Evolutionary conservation across 2,797 vertebrate species (phyloP), one percentile per base, ranked within the genome.

Genomic region (Varecia variegata): DNA sequence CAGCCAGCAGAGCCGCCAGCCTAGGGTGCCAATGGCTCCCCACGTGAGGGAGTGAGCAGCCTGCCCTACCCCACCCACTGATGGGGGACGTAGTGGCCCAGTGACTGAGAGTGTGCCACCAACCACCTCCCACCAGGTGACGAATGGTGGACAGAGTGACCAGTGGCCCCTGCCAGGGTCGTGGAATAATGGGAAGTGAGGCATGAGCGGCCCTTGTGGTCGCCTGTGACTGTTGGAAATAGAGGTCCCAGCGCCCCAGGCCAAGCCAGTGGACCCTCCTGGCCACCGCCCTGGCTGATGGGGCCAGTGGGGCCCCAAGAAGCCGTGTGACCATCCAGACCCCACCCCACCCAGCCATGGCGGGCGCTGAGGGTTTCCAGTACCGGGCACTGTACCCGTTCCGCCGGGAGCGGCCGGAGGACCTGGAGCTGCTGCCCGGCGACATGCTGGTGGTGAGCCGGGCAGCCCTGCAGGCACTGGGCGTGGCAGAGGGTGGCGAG

Each of bases 391-490:
- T 99, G 93, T 99, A 99, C 96, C 96, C 98, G 0, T 99, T 99
- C 98, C 98, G 97, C 92, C 99, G 99, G 97, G 99, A 99, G 97
- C 99, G 99, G 5, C 99, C 99, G 0, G 99, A 99, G 96, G 99
- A 99, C 99, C 98, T 99, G 92, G 99, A 99, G 70, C 98, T 99
- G 97, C 97, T 99, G 96, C 99, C 99, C 0, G 99, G 99, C 4
- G 99, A 99, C 97, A 97, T 99, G 88, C 98, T 99, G 98, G 99
- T 99, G 1, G 99, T 99, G 74, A 99, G 99, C 99, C 99, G 99
- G 96, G 99, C 98, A 0, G 99, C 99, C 35, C 98, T 99, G 96
- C 98, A 99, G 97, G 99, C 99, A 0, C 98, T 99, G 92, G 99
- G 99, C 92, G 99, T 99, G 97, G 98, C 99, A 40, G 99, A 99